Percentiles rank a stretch among this genome's conserved stretches.
Conservation (phyloP, 2,888 invertebrate genomes). For the Bembecia ichneumoniformis region DNA sequence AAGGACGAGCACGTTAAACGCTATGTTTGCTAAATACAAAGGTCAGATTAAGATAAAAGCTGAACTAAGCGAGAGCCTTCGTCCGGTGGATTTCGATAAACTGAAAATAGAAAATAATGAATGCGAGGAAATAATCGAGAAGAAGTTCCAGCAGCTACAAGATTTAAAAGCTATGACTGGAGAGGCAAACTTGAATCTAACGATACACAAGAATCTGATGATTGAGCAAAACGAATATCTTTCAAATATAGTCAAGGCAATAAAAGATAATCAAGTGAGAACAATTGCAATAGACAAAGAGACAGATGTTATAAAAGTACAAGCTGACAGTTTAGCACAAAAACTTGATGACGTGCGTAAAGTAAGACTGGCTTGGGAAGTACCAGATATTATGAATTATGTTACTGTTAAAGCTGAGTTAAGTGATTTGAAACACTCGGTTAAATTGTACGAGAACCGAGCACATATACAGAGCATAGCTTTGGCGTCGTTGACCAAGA, state of each 20-base stretch:
- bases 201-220: slow-evolving; percentile 70
- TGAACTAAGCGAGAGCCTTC: slow-evolving; percentile 71
- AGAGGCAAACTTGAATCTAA: slow-evolving; percentile 68
- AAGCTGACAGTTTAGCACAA: slow-evolving; percentile 44
- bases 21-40: slow-evolving; percentile 66
- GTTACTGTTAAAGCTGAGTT: slow-evolving; percentile 65
- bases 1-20: slow-evolving; percentile 68
- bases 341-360: slow-evolving; percentile 47
- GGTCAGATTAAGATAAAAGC: slow-evolving; percentile 67
- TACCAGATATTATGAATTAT: slow-evolving; percentile 74
- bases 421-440: slow-evolving; percentile 48
- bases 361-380: slow-evolving; percentile 52
- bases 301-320: slow-evolving; percentile 34
- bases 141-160: slow-evolving; percentile 61
- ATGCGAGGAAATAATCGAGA: slow-evolving; percentile 62
- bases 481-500: slow-evolving; percentile 38
- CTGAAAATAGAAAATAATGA: slow-evolving; percentile 74
- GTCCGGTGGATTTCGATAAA: slow-evolving; percentile 76
- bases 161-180: slow-evolving; percentile 74
- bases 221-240: slow-evolving; percentile 62
- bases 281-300: slow-evolving; percentile 55
- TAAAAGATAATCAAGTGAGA: slow-evolving; percentile 44
- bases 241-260: slow-evolving; percentile 43
- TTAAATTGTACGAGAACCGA: slow-evolving; percentile 46
- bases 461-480: slow-evolving; percentile 49